These are phyloP conservation scores for Diadegma fenestrale DNA, from an alignment of 2,888 invertebrate genomes.

Conservation along the genomic window DNA sequence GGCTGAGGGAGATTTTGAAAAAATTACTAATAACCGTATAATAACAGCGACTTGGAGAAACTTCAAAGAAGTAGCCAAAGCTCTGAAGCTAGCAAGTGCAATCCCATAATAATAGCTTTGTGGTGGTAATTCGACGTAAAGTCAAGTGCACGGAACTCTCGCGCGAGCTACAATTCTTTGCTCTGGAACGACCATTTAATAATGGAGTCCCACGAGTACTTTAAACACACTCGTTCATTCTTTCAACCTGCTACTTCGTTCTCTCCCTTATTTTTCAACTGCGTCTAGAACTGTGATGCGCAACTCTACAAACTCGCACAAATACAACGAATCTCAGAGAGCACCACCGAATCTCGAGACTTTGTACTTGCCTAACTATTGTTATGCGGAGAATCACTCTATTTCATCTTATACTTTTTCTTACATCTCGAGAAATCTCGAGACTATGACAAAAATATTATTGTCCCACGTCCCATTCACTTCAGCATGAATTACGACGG, in stretches of 20 bases:
- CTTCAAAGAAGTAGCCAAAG: slow-evolving; percentile 15
- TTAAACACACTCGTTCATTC: slow-evolving; percentile 62
- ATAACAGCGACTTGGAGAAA: slow-evolving; percentile 41
- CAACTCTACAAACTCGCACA: slow-evolving; percentile 17
- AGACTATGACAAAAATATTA: background rate
- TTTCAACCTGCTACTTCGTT: slow-evolving; percentile 36
- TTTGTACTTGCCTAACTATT: slow-evolving; percentile 22
- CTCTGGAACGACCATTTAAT: slow-evolving; percentile 73
- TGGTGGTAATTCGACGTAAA: slow-evolving; percentile 52
- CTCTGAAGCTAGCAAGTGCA: slow-evolving; percentile 58
- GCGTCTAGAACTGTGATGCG: background rate
- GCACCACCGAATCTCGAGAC: slow-evolving; percentile 14
- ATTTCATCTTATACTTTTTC: background rate
- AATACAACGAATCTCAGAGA: background rate
- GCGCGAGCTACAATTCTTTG: slow-evolving; percentile 71
- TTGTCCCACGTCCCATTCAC: background rate
- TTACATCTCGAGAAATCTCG: background rate
- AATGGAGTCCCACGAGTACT: slow-evolving; percentile 62
- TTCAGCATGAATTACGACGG: background rate
- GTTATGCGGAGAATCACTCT: background rate
- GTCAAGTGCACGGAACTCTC: slow-evolving; percentile 59
- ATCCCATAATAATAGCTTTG: slow-evolving; percentile 65
- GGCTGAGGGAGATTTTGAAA: slow-evolving; percentile 21
- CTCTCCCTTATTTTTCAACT: slow-evolving; percentile 21
- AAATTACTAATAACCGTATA: slow-evolving; percentile 66